Evolutionary conservation across 2,113 vertebrate species (phyloP).

Genomic region (Leptobrachium leishanense): DNA sequence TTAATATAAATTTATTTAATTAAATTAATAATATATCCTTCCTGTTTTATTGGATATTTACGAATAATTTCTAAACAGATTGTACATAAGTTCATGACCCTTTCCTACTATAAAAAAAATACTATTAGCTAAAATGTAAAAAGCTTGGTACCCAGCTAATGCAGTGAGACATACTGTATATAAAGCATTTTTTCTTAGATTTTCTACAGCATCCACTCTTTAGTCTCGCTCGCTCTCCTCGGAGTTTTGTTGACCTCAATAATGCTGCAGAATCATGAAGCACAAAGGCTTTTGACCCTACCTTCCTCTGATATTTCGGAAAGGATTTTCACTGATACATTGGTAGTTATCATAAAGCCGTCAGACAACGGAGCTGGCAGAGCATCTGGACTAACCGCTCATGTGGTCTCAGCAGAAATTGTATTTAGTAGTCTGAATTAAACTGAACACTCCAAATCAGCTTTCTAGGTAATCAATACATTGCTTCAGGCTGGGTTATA

Average conservation of each 20-base stretch:
- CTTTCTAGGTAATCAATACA: slow-evolving; percentile 42
- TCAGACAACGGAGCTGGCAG: slow-evolving; percentile 31
- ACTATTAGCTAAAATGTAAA: too few relatives aligned
- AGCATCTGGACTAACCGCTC: slow-evolving; percentile 36
- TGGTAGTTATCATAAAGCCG: slow-evolving; percentile 48
- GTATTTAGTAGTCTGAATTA: slow-evolving; percentile 40
- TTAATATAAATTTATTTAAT: too few relatives aligned
- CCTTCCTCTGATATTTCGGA: slow-evolving; percentile 32
- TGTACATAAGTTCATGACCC: too few relatives aligned
- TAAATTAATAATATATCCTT: too few relatives aligned
- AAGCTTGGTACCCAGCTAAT: too few relatives aligned
- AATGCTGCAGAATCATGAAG: slow-evolving; percentile 34
- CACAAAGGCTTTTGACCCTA: slow-evolving; percentile 39
- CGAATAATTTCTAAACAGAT: too few relatives aligned
- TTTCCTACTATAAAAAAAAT: too few relatives aligned
- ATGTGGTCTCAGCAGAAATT: slow-evolving; percentile 41
- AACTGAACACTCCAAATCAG: slow-evolving; percentile 45
- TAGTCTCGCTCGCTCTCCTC: neutral
- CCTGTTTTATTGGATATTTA: too few relatives aligned
- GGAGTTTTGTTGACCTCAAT: slow-evolving; percentile 23
- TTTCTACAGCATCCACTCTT: neutral
- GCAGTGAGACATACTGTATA: too few relatives aligned
- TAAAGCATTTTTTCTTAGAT: too few relatives aligned
- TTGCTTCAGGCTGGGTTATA: slow-evolving; percentile 41
- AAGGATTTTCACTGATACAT: slow-evolving; percentile 43